Evolutionary conservation across 2,797 vertebrate genomes (phyloP), one percentile per base, ranked within the genome.

Genomic region (Phylloscopus collybita): DNA sequence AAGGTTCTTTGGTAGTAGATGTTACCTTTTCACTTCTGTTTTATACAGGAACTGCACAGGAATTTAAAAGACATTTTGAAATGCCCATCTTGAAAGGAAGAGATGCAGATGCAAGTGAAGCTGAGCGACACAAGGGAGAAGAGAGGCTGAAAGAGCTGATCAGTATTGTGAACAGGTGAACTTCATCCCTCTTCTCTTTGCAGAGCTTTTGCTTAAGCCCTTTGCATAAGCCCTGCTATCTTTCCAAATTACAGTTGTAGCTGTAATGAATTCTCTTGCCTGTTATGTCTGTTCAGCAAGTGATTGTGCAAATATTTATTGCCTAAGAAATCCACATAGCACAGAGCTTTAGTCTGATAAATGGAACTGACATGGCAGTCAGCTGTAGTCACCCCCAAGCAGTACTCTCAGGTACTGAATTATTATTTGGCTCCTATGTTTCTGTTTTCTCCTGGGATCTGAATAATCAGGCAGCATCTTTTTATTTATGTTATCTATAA

Each of bases 51-150:
- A 99, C 99, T 34, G 99, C 99, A 29, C 98, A 99, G 65, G 99
- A 99, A 94, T 99, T 99, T 95, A 99, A 99, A 96, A 99, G 98
- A 92, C 98, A 98, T 13, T 99, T 99, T 96, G 99, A 99, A 97
- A 96, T 99, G 81, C 99, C 99, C 34, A 99, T 99, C 95, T 97
- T 99, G 74, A 99, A 99, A 96, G 98, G 99, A 66, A 98, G 99
- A 78, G 99, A 99, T 36, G 99, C 99, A 1, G 98, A 98, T 80
- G 99, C 99, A 70, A 99, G 98, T 64, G 98, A 98, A 74, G 98
- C 97, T 88, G 99, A 99, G 36, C 96, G 99, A 80, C 97, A 98
- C 51, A 95, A 94, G 7, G 99, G 99, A 90, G 99, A 99, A 95
- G 98, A 99, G 87, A 99, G 99, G 75, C 98, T 99, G 30, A 98